Evolutionary conservation across 2,888 invertebrate species (phyloP).

Genomic region (Polyommatus iphigenia): DNA sequence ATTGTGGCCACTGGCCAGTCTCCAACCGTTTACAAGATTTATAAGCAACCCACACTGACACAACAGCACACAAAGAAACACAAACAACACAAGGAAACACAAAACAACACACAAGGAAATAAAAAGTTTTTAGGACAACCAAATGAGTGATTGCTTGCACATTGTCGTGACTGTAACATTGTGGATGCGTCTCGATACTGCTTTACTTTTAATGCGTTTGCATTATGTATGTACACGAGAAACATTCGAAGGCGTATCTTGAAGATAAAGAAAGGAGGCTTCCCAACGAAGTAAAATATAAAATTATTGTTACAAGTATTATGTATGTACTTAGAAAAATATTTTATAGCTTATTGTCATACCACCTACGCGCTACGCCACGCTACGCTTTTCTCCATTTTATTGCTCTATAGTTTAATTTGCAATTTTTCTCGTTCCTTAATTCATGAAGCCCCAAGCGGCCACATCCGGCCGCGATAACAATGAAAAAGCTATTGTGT

Average conservation of each 20-base stretch:
- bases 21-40: conserved; percentile 51
- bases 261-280: neutral
- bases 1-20: conserved; percentile 54
- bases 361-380: too few species aligned
- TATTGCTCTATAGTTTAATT: too few species aligned
- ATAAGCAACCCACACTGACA: conserved; percentile 64
- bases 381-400: too few species aligned
- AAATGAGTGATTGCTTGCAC: conserved; percentile 35
- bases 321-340: too few species aligned
- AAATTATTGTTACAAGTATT: too few species aligned
- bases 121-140: conserved; percentile 60
- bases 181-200: conserved; percentile 3
- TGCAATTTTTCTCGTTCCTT: too few species aligned
- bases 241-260: neutral
- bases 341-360: too few species aligned
- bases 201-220: conserved; percentile 16
- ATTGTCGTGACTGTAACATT: conserved; percentile 26
- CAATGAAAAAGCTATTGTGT: too few species aligned
- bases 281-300: neutral
- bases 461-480: too few species aligned
- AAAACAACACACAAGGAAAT: conserved; percentile 39
- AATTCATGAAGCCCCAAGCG: too few species aligned
- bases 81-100: conserved; percentile 43
- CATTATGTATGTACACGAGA: conserved; percentile 17
- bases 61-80: conserved; percentile 21